These are phyloP conservation scores for Rhagophthalmus giganteus DNA, from an alignment of 2,888 invertebrate genomes.

Conservation along the genomic window DNA sequence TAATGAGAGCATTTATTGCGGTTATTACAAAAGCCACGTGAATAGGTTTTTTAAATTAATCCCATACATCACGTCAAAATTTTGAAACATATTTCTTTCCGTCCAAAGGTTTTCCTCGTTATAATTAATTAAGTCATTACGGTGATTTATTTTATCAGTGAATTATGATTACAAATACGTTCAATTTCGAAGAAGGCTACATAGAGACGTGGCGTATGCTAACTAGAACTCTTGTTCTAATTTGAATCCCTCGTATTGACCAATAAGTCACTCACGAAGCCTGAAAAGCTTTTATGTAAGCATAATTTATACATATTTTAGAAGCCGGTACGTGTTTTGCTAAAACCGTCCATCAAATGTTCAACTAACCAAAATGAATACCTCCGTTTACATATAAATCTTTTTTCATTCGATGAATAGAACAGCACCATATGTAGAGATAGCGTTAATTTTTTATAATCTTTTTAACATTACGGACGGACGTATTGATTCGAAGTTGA, in stretches of 20 bases:
- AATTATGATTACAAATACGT: constrained; percentile 24
- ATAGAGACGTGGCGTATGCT: no score
- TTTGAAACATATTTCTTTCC: constrained; percentile 7
- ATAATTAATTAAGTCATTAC: constrained; percentile 23
- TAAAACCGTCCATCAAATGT: background rate
- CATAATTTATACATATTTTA: background rate
- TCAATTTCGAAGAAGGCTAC: constrained; percentile 17
- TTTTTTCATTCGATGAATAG: background rate
- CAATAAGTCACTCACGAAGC: constrained; percentile 4
- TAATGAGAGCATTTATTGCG: constrained; percentile 17
- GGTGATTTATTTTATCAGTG: constrained; percentile 23
- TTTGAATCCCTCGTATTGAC: constrained; percentile 2
- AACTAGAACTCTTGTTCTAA: no score
- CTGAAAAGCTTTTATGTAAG: background rate
- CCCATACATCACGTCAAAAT: constrained; percentile 19
- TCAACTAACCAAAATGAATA: background rate
- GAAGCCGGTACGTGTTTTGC: background rate
- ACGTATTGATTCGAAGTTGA: background rate
- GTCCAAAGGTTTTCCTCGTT: constrained; percentile 3
- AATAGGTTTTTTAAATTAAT: constrained; percentile 11
- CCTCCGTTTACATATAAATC: background rate
- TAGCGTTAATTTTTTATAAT: background rate
- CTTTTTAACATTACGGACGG: no score
- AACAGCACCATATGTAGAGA: background rate
- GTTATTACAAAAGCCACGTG: constrained; percentile 4